A percentile compares a stretch with the other conserved stretches of the same genome.
Conservation (phyloP, 2,113 vertebrate species). For the Acinonyx jubatus region DNA sequence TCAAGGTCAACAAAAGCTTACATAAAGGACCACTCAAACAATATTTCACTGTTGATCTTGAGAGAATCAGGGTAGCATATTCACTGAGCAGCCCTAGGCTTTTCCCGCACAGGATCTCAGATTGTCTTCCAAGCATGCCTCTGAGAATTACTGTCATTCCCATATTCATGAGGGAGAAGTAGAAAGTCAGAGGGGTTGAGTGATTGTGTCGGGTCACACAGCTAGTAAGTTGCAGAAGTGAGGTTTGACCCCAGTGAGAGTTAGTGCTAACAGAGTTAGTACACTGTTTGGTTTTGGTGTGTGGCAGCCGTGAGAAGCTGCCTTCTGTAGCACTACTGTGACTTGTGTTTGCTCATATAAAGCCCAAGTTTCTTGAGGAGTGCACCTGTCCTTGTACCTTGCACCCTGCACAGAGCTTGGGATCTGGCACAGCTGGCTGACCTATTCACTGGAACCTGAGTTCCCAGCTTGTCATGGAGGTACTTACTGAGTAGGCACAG, state of each 20-base stretch:
- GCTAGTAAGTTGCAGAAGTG: neutral
- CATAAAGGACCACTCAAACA: neutral
- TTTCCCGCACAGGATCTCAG: neutral
- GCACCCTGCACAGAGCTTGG: neutral
- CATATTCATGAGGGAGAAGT: neutral
- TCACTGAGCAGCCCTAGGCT: neutral
- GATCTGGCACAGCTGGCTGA: neutral
- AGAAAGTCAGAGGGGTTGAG: too few species aligned
- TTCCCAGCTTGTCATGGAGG: neutral
- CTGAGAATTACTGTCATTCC: too few species aligned
- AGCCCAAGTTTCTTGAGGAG: neutral
- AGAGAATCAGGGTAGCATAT: neutral
- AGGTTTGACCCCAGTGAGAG: neutral
- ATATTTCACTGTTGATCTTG: neutral
- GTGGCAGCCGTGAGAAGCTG: accelerated
- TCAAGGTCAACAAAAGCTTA: neutral
- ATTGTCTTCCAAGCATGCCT: too few species aligned
- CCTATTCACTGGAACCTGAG: too few species aligned
- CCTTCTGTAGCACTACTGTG: accelerated
- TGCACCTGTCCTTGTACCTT: too few species aligned
- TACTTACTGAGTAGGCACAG: accelerated
- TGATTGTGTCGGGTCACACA: neutral
- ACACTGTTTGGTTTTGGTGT: accelerated
- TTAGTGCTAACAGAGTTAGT: neutral
- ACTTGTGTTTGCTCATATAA: neutral